phyloP scores from a whole-genome alignment of 2,113 vertebrate genomes.

The Noctilio leporinus region DNA sequence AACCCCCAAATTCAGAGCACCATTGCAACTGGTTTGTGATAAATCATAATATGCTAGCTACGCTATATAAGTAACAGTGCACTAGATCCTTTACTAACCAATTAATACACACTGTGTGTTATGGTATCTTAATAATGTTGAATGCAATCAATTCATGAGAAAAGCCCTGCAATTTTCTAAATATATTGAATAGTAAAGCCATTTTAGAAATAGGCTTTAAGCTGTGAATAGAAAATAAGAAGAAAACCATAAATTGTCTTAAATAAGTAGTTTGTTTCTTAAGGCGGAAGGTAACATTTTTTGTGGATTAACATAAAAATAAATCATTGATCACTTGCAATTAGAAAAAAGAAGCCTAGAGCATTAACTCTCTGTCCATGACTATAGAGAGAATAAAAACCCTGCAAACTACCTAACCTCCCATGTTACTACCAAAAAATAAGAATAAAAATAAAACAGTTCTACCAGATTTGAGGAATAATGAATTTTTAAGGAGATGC shows the following conservation, averaged over 20 bases:
- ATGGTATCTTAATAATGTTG: background rate
- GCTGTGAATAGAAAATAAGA: background rate
- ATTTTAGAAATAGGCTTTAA: constrained; percentile 24
- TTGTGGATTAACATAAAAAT: background rate
- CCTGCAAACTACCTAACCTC: background rate
- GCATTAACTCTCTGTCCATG: background rate
- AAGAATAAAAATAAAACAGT: background rate
- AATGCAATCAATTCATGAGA: background rate
- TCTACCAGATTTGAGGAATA: background rate
- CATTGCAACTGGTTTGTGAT: background rate
- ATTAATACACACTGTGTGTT: background rate
- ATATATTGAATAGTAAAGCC: background rate
- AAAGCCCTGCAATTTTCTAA: background rate
- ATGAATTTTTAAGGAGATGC: background rate
- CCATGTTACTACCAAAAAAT: background rate
- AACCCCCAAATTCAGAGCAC: background rate
- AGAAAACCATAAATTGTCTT: background rate
- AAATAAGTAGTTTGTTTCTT: background rate
- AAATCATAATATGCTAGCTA: background rate
- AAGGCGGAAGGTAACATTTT: background rate
- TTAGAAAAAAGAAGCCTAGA: background rate
- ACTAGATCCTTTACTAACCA: background rate
- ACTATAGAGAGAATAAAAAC: background rate
- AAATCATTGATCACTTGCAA: background rate
- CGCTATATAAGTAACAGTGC: background rate